phyloP scores from a whole-genome alignment of 2,113 vertebrate species.

The Ibidorhyncha struthersii region DNA sequence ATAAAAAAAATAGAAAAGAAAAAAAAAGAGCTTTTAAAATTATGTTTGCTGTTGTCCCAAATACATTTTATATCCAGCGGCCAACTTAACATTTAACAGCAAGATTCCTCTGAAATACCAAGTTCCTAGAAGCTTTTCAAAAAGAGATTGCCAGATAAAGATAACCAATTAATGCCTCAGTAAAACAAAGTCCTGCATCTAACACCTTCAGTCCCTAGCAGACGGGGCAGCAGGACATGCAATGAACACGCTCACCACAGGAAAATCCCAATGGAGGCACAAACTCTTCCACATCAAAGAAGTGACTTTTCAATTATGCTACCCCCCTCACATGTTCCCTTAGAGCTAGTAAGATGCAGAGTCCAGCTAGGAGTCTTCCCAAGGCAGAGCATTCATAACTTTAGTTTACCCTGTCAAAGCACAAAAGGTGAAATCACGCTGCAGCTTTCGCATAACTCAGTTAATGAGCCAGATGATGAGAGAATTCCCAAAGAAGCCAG shows the following conservation, averaged over 20 bases:
- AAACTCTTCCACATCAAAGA: neutral
- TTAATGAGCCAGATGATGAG: neutral
- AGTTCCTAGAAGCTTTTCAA: neutral
- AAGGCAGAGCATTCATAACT: neutral
- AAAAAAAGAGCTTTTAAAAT: neutral
- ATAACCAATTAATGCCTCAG: neutral
- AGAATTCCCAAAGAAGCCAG: neutral
- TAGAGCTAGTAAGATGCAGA: neutral
- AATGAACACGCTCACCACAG: neutral
- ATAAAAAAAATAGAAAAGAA: neutral
- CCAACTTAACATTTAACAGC: neutral
- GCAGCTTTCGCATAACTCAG: neutral
- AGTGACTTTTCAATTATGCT: neutral
- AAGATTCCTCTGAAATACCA: neutral
- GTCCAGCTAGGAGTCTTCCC: neutral
- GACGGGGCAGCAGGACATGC: neutral
- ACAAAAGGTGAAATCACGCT: neutral
- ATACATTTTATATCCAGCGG: neutral
- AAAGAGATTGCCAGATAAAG: neutral
- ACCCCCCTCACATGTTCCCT: neutral
- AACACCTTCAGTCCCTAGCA: neutral
- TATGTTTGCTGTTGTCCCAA: neutral
- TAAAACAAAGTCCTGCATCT: neutral
- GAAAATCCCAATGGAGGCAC: neutral
- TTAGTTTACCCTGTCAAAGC: neutral